phyloP scores from a whole-genome alignment of 2,113 vertebrate genomes.

The Tetrax tetrax region DNA sequence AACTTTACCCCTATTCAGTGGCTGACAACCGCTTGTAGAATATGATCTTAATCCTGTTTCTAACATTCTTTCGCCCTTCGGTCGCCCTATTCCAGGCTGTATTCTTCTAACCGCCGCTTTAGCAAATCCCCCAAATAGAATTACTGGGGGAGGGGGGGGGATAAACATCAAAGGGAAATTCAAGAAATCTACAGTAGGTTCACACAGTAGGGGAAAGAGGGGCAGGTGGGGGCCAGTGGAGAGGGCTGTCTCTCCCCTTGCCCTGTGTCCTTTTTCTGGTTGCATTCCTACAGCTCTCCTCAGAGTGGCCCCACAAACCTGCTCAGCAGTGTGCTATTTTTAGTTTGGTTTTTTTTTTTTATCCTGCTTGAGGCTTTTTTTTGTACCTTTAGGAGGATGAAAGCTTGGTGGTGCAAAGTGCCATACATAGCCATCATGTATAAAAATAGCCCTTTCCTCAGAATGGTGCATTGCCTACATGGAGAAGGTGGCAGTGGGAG shows the following conservation, averaged over 20 bases:
- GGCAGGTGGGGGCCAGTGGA: neutral
- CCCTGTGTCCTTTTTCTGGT: neutral
- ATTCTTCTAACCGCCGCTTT: constrained; percentile 85
- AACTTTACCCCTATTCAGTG: constrained; percentile 84
- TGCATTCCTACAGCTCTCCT: neutral
- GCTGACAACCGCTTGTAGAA: constrained; percentile 90
- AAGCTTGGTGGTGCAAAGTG: accelerated
- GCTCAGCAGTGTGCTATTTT: neutral
- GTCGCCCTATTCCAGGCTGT: constrained; percentile 82
- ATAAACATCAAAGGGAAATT: constrained; percentile 89
- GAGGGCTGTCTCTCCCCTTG: constrained; percentile 53
- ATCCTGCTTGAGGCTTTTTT: neutral
- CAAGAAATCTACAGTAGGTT: constrained; percentile 82
- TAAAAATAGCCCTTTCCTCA: neutral
- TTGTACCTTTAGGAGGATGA: neutral
- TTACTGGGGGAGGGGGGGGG: constrained; percentile 78
- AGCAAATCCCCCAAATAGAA: constrained; percentile 88
- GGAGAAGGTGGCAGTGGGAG: neutral
- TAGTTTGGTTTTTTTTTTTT: neutral
- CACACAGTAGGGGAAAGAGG: constrained; percentile 63
- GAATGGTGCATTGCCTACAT: neutral
- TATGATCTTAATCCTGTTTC: constrained; percentile 96
- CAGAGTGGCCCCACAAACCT: neutral
- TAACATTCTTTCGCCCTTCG: constrained; percentile 84
- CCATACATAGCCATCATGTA: accelerated